A percentile compares a stretch with the other conserved stretches of the same genome.
phyloP scores from a whole-genome alignment of 2,113 vertebrate genomes.

The Tetrax tetrax region DNA sequence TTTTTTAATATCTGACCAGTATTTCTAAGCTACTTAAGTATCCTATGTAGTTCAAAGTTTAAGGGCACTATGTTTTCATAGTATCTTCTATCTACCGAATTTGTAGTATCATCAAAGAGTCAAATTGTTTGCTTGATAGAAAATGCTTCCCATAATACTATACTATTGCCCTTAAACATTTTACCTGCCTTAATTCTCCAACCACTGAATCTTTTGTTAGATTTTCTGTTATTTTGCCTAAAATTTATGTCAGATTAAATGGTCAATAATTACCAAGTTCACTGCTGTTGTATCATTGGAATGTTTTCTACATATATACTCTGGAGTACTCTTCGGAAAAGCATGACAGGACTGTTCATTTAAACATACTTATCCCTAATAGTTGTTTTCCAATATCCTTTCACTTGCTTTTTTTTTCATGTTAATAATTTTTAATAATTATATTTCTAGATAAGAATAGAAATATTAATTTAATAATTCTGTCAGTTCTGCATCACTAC shows the following conservation, averaged over 20 bases:
- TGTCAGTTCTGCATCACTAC: background rate
- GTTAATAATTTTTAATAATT: background rate
- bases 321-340: background rate
- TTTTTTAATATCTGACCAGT: background rate
- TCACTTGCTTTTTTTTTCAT: background rate
- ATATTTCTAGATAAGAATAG: background rate
- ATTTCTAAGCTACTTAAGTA: background rate
- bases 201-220: background rate
- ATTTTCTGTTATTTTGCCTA: background rate
- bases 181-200: background rate
- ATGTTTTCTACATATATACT: background rate
- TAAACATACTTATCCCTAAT: background rate
- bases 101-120: background rate
- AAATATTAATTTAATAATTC: background rate
- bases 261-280: background rate
- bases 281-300: background rate
- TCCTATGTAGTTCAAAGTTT: background rate
- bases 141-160: background rate
- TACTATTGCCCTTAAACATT: background rate
- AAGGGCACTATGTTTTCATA: background rate
- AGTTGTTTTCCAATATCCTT: background rate
- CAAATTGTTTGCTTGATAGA: background rate
- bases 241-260: background rate
- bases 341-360: background rate
- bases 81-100: background rate